Percentiles rank a stretch among this genome's conserved stretches.
phyloP scores from a whole-genome alignment of 2,888 invertebrate species.

The Limnephilus rhombicus region DNA sequence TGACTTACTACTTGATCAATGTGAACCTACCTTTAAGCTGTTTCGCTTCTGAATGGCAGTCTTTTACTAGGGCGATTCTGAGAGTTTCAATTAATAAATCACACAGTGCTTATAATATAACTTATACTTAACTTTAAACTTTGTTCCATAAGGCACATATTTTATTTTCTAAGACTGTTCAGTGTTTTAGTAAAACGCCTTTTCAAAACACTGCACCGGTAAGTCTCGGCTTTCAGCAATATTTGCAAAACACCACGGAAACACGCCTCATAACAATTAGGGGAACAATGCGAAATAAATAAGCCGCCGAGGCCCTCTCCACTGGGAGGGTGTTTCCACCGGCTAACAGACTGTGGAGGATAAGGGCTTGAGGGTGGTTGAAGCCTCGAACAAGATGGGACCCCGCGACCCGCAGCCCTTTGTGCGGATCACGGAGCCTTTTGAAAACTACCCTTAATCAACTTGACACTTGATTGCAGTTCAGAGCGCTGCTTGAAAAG shows the following conservation, averaged over 20 bases:
- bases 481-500: background rate
- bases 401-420: background rate
- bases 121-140: background rate
- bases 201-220: background rate
- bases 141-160: background rate
- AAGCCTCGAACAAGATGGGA: background rate
- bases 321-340: background rate
- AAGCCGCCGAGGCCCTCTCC: background rate
- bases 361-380: background rate
- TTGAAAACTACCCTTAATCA: background rate
- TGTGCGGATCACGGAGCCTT: background rate
- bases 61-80: too few relatives aligned
- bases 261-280: background rate
- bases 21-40: too few relatives aligned
- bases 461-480: background rate
- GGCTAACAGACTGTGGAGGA: background rate
- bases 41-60: too few relatives aligned
- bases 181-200: background rate
- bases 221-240: background rate
- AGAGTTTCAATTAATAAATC: too few relatives aligned
- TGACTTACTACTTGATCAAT: too few relatives aligned
- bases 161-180: background rate
- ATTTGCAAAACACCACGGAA: background rate
- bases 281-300: conserved; percentile 28
- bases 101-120: background rate